Percentiles rank a stretch among this genome's conserved stretches.
These are phyloP conservation scores for Pecten maximus DNA, from an alignment of 2,888 invertebrate genomes.

Conservation along the genomic window DNA sequence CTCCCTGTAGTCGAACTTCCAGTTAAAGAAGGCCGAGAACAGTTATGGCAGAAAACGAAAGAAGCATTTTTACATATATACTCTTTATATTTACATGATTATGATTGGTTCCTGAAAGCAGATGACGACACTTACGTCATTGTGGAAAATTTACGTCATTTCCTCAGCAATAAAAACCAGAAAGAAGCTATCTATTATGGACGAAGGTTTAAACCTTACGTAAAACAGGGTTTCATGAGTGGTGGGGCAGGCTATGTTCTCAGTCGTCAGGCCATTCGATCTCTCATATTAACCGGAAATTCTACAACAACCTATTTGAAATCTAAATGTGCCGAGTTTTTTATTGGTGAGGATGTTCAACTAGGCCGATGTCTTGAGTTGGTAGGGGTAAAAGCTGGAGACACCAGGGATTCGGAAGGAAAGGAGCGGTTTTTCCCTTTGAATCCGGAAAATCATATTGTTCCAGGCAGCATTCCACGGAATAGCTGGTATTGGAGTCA, in stretches of 20 bases:
- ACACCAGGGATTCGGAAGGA: background rate
- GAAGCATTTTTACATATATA: background rate
- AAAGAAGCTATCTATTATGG: background rate
- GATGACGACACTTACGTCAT: background rate
- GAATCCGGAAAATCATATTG: background rate
- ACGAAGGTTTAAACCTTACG: background rate
- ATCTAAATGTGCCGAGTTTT: background rate
- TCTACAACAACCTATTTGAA: background rate
- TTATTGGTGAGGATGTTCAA: background rate
- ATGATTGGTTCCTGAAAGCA: background rate
- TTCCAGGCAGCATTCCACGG: background rate
- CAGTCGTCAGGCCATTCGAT: background rate
- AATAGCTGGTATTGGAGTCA: background rate
- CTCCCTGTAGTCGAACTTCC: background rate
- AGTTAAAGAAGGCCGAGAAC: background rate
- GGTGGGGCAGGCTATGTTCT: background rate
- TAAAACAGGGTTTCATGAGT: background rate
- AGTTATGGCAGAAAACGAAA: background rate
- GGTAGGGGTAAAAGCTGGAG: background rate
- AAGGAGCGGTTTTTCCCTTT: background rate
- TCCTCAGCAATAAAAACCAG: background rate
- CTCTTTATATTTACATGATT: background rate
- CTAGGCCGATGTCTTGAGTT: background rate
- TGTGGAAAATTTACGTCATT: slow-evolving; percentile 1
- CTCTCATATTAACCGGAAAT: background rate